Percentiles rank a stretch among this genome's conserved stretches.
Evolutionary conservation across 2,888 invertebrate genomes (phyloP).

Genomic region (Hydrotaea diabolus): DNA sequence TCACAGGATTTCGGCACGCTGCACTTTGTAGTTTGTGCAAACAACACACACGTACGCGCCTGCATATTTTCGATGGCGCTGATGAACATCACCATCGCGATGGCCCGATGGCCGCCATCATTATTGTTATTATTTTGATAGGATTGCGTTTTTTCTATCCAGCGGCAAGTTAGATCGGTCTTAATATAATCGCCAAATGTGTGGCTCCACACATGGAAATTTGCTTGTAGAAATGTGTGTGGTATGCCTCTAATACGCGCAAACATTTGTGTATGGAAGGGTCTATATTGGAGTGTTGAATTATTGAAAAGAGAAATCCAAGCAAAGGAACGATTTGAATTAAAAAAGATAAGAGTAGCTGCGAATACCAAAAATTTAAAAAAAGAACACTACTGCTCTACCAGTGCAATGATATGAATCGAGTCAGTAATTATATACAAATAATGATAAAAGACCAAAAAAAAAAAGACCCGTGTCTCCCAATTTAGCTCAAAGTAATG

Average conservation of each 20-base stretch:
- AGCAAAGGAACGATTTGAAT: too few relatives aligned
- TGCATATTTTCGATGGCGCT: neutral
- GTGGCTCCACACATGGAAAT: slow-evolving; percentile 6
- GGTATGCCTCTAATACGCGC: neutral
- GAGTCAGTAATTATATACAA: too few relatives aligned
- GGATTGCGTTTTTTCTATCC: slow-evolving; percentile 16
- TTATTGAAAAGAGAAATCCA: too few relatives aligned
- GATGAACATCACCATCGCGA: slow-evolving; percentile 15
- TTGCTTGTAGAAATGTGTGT: neutral
- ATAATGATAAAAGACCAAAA: too few relatives aligned
- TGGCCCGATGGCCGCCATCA: slow-evolving; percentile 18
- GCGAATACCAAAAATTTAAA: too few relatives aligned
- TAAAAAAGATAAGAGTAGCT: too few relatives aligned
- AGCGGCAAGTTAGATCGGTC: slow-evolving; percentile 11
- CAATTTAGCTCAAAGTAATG: too few relatives aligned
- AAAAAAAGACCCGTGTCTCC: too few relatives aligned
- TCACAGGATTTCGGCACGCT: neutral
- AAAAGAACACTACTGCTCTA: too few relatives aligned
- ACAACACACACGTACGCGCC: neutral
- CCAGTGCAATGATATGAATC: too few relatives aligned
- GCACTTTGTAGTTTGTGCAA: neutral
- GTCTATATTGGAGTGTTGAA: neutral
- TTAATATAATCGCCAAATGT: slow-evolving; percentile 33
- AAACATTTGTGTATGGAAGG: neutral
- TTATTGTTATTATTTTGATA: slow-evolving; percentile 40